A percentile compares a stretch with the other conserved stretches of the same genome.
These are phyloP conservation scores for Neuroterus valhalla DNA, from an alignment of 1,140 invertebrate genomes.

Conservation along the genomic window DNA sequence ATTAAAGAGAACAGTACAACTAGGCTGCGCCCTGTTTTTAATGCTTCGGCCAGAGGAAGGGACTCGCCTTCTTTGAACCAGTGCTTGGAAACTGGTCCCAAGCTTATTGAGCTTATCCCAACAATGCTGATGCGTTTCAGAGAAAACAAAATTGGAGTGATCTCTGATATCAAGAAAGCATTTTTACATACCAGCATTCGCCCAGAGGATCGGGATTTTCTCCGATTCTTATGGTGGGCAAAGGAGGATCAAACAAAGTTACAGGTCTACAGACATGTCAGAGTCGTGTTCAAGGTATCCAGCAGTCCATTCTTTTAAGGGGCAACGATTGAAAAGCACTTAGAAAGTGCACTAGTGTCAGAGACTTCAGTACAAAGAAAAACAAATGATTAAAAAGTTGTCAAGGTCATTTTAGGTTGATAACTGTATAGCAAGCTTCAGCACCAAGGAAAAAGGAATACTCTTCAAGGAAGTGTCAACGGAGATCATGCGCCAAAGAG, in stretches of 20 bases:
- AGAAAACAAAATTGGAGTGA: slow-evolving; percentile 58
- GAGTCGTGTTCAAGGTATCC: neutral
- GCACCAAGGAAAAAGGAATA: neutral
- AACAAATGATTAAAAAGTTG: neutral
- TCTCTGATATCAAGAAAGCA: slow-evolving; percentile 67
- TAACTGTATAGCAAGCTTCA: neutral
- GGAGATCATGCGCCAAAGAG: neutral
- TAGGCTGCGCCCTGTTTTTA: slow-evolving; percentile 36
- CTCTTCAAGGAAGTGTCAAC: neutral
- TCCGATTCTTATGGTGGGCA: slow-evolving; percentile 61
- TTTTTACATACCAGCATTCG: slow-evolving; percentile 65
- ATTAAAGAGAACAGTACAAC: slow-evolving; percentile 46
- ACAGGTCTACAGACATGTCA: neutral
- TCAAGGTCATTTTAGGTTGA: neutral
- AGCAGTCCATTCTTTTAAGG: neutral
- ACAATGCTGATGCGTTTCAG: slow-evolving; percentile 62
- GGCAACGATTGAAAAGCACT: neutral
- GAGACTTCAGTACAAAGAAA: neutral
- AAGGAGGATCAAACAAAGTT: slow-evolving; percentile 31
- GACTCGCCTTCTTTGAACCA: slow-evolving; percentile 40
- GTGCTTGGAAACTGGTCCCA: slow-evolving; percentile 50
- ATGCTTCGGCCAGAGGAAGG: slow-evolving; percentile 35
- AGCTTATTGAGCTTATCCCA: slow-evolving; percentile 66
- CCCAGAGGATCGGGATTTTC: slow-evolving; percentile 55
- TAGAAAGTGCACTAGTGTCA: neutral